Conservation (phyloP, 2,113 vertebrate species). For the Ciconia stormi region DNA sequence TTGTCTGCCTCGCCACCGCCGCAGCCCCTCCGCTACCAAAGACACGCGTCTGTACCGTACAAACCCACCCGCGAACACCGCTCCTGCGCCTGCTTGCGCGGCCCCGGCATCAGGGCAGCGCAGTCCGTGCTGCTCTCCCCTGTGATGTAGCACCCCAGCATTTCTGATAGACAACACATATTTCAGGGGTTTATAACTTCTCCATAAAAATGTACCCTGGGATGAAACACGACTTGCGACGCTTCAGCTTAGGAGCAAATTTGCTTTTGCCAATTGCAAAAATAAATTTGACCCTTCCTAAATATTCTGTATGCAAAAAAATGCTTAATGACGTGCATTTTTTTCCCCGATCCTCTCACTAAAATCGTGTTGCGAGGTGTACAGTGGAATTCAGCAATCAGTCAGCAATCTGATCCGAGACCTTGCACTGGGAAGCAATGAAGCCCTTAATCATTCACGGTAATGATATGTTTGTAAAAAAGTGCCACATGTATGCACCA, state of each 20-base stretch:
- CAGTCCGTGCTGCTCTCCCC: neutral
- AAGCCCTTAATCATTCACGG: conserved; percentile 55
- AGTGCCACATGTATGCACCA: neutral
- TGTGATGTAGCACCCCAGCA: neutral
- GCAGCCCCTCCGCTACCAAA: neutral
- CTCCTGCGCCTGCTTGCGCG: neutral
- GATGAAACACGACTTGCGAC: neutral
- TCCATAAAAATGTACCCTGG: neutral
- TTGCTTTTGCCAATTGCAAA: conserved; percentile 45
- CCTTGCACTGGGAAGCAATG: conserved; percentile 46
- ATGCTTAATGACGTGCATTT: neutral
- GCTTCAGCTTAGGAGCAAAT: conserved; percentile 9
- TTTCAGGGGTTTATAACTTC: conserved; percentile 14
- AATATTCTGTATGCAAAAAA: neutral
- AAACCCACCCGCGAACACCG: neutral
- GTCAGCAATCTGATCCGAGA: neutral
- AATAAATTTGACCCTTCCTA: conserved; percentile 19
- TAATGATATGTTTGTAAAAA: conserved; percentile 23
- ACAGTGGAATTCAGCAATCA: neutral
- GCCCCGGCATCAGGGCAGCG: neutral
- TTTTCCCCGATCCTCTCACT: neutral
- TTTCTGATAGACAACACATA: neutral
- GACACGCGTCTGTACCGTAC: neutral
- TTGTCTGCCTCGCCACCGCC: neutral
- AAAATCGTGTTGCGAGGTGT: neutral